Evolutionary conservation across 2,113 vertebrate genomes (phyloP).

Genomic region (Camarhynchus parvulus): DNA sequence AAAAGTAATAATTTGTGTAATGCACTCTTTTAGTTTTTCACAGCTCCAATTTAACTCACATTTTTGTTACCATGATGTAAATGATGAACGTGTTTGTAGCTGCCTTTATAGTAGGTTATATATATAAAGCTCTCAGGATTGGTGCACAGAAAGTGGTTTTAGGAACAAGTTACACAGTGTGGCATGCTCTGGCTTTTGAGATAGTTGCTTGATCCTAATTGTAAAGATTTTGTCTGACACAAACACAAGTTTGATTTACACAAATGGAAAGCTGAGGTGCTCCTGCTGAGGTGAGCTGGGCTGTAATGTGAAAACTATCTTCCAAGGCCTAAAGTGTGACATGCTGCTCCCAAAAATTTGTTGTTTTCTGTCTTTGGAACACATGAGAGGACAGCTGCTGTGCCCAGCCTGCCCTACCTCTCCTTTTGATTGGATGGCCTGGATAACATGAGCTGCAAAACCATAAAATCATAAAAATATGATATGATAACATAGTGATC

Average conservation of each 20-base stretch:
- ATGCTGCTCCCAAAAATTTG: not conserved
- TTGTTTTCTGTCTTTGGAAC: not conserved
- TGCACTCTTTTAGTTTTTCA: not conserved
- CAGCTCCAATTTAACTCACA: not conserved
- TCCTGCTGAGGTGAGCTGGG: not conserved
- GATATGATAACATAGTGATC: too few relatives aligned
- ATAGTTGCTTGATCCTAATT: not conserved
- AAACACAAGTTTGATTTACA: not conserved
- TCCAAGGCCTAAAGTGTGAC: not conserved
- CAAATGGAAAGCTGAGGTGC: not conserved
- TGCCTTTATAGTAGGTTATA: not conserved
- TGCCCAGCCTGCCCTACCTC: too few relatives aligned
- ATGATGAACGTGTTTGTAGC: not conserved
- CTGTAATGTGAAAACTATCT: not conserved
- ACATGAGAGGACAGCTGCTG: not conserved
- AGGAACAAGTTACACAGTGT: not conserved
- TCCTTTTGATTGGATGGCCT: not conserved
- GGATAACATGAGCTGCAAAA: not conserved
- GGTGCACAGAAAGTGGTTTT: not conserved
- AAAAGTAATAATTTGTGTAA: conserved; percentile 10
- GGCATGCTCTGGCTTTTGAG: not conserved
- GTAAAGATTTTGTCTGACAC: not conserved
- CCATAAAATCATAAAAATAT: too few relatives aligned
- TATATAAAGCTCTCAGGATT: not conserved
- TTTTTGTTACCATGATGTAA: not conserved